Evolutionary conservation across 2,113 vertebrate genomes (phyloP).

Genomic region (zebrafish (Danio rerio)): GRCz12tu NC_133185.1:8433501-8434000

Average conservation of each 20-base stretch:
- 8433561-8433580: too few relatives aligned
- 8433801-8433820: constrained; percentile 87
- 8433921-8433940: neutral
- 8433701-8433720: constrained; percentile 87
- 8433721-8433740: constrained; percentile 96
- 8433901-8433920: neutral
- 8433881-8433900: neutral
- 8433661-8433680: constrained; percentile 94
- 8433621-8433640: too few relatives aligned
- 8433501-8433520: too few relatives aligned
- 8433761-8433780: constrained; percentile 97
- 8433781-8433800: constrained; percentile 98
- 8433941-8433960: constrained; percentile 90
- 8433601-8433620: too few relatives aligned
- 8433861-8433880: neutral
- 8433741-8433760: constrained; percentile 95
- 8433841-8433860: neutral
- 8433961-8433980: constrained; percentile 97
- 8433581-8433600: too few relatives aligned
- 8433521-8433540: too few relatives aligned
- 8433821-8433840: neutral
- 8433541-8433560: too few relatives aligned
- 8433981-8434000: constrained; percentile 99
- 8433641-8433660: constrained; percentile 75
- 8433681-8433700: constrained; percentile 92